phyloP scores from a whole-genome alignment of 1,140 invertebrate genomes.

The Dreissena polymorpha region DNA sequence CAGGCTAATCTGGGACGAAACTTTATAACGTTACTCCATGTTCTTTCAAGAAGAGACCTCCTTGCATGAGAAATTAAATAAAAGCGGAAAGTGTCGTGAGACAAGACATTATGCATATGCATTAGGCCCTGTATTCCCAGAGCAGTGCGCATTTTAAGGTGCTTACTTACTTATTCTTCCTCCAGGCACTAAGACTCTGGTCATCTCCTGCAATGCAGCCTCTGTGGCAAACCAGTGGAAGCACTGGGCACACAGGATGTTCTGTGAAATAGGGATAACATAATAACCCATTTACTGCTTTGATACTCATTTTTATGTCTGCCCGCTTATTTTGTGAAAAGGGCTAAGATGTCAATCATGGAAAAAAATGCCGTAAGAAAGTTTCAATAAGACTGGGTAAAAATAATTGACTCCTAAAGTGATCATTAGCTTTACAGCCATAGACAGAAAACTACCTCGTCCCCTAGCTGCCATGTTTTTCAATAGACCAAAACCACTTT shows the following conservation, averaged over 20 bases:
- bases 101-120: too few relatives aligned
- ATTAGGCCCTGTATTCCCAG: background rate
- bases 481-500: too few relatives aligned
- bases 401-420: too few relatives aligned
- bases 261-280: constrained; percentile 37
- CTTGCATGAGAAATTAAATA: background rate
- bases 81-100: background rate
- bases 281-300: too few relatives aligned
- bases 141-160: background rate
- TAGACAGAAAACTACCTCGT: too few relatives aligned
- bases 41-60: background rate
- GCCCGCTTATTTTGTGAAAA: too few relatives aligned
- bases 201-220: constrained; percentile 48
- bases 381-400: too few relatives aligned
- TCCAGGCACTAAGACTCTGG: constrained; percentile 53
- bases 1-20: background rate
- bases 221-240: constrained; percentile 60
- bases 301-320: too few relatives aligned
- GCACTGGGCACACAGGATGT: constrained; percentile 58
- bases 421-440: too few relatives aligned
- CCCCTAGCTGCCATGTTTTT: too few relatives aligned
- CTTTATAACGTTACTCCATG: background rate
- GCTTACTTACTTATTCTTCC: constrained; percentile 53
- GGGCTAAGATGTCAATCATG: too few relatives aligned
- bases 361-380: too few relatives aligned